Evolutionary conservation across 2,888 invertebrate genomes (phyloP).

Genomic region (Drosophila neotestacea): DNA sequence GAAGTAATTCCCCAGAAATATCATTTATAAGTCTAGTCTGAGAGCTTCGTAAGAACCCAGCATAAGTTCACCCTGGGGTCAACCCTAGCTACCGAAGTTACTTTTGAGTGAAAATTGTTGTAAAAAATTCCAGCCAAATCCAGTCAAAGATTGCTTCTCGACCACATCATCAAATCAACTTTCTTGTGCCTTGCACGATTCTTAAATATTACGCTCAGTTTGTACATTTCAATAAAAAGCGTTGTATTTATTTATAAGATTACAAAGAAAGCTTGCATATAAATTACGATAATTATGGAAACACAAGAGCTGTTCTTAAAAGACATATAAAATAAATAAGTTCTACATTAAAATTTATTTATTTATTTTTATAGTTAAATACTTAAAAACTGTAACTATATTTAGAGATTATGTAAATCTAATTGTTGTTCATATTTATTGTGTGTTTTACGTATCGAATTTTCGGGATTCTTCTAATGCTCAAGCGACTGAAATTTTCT

Average conservation of each 20-base stretch:
- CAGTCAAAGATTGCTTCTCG: no score
- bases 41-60: no score
- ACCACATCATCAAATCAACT: no score
- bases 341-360: slow-evolving; percentile 81
- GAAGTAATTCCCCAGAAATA: no score
- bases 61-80: no score
- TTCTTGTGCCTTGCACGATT: neutral
- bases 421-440: slow-evolving; percentile 78
- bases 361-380: slow-evolving; percentile 81
- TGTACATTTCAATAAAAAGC: slow-evolving; percentile 78
- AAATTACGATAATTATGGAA: slow-evolving; percentile 81
- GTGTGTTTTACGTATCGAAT: slow-evolving; percentile 51
- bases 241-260: slow-evolving; percentile 79
- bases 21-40: no score
- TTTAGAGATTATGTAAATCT: slow-evolving; percentile 80
- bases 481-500: slow-evolving; percentile 83
- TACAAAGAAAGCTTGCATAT: slow-evolving; percentile 79
- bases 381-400: slow-evolving; percentile 79
- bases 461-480: slow-evolving; percentile 75
- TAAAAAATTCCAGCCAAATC: no score
- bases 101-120: no score
- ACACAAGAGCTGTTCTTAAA: slow-evolving; percentile 82
- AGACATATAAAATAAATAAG: slow-evolving; percentile 78
- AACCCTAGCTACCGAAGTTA: no score
- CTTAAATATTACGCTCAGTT: slow-evolving; percentile 5